These are phyloP conservation scores for Macrotrachela quadricornifera DNA, from an alignment of 1,140 invertebrate species.

Conservation along the genomic window DNA sequence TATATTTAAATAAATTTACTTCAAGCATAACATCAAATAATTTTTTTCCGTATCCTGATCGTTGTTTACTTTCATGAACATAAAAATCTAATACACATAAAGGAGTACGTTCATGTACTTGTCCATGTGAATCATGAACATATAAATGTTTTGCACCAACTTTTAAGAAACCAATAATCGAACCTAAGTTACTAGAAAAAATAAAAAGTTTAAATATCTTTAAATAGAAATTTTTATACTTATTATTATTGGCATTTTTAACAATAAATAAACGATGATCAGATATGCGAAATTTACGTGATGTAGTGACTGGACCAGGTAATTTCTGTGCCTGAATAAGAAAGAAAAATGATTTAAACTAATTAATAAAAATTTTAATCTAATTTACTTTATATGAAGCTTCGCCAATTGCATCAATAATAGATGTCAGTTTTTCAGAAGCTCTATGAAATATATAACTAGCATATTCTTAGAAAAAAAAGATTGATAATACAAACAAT, in stretches of 20 bases:
- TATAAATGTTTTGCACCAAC: constrained; percentile 27
- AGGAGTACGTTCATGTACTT: constrained; percentile 23
- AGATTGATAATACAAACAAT: not conserved
- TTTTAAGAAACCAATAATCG: constrained; percentile 24
- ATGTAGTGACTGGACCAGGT: constrained; percentile 21
- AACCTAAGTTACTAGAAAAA: constrained; percentile 16
- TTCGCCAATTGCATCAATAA: constrained; percentile 27
- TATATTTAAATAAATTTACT: constrained; percentile 11
- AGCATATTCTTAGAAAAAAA: not conserved
- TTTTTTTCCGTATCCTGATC: constrained; percentile 23
- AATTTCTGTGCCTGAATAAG: constrained; percentile 31
- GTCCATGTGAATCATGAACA: constrained; percentile 22
- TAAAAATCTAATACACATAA: constrained; percentile 32
- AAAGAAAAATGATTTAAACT: not conserved
- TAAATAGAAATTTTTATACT: constrained; percentile 14
- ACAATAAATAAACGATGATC: constrained; percentile 27
- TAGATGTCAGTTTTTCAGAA: constrained; percentile 14
- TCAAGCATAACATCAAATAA: constrained; percentile 28
- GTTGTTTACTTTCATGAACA: constrained; percentile 27
- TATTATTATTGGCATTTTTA: constrained; percentile 21
- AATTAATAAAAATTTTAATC: not conserved
- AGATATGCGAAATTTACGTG: constrained; percentile 19
- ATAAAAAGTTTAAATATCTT: not conserved
- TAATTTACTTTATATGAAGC: constrained; percentile 24
- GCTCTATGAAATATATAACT: not conserved